Conservation (phyloP, 2,797 vertebrate genomes). For the Perodicticus potto region DNA sequence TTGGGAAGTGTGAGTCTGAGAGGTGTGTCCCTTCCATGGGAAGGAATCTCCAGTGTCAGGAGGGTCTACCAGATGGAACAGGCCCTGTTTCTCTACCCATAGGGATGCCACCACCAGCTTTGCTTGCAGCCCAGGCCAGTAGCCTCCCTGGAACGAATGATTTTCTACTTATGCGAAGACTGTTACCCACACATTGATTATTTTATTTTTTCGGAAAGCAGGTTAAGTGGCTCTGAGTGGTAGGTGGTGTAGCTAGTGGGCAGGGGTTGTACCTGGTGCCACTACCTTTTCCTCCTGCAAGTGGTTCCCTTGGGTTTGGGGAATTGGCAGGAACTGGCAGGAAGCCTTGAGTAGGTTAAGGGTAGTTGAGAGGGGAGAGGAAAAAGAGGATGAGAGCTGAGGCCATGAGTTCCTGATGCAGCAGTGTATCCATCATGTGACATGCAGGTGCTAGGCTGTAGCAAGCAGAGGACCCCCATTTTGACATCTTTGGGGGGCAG, state of each 20-base stretch:
- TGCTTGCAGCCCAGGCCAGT: not conserved
- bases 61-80: too few relatives aligned
- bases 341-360: not conserved
- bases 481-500: not conserved
- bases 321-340: not conserved
- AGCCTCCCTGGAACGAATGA: not conserved
- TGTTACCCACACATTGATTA: not conserved
- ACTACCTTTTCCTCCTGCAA: not conserved
- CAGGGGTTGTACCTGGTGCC: not conserved
- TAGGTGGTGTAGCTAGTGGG: not conserved
- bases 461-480: not conserved
- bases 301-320: not conserved
- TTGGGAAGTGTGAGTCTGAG: not conserved
- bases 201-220: not conserved
- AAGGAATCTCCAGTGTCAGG: not conserved
- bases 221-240: not conserved
- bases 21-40: not conserved
- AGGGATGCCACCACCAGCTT: too few relatives aligned
- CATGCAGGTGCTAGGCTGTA: not conserved
- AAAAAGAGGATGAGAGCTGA: too few relatives aligned
- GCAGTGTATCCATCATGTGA: rapidly evolving
- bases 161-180: not conserved
- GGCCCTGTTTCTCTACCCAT: not conserved
- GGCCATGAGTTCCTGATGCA: too few relatives aligned
- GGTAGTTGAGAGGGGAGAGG: not conserved